A percentile compares a stretch with the other conserved stretches of the same genome.
phyloP scores from a whole-genome alignment of 2,888 invertebrate species.

The Formica aserva region DNA sequence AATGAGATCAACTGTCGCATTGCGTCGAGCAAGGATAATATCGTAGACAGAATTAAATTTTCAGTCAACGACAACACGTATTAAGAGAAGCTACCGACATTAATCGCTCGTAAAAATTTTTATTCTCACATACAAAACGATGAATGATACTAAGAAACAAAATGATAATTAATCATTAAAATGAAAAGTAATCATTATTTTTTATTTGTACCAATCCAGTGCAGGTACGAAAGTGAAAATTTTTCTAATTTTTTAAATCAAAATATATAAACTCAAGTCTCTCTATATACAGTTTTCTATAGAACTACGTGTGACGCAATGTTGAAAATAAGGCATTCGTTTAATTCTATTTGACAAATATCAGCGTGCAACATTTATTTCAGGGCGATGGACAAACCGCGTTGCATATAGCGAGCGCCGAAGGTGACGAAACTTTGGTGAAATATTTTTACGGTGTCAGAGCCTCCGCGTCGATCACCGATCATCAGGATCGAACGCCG shows the following conservation, averaged over 20 bases:
- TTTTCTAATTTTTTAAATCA: neutral
- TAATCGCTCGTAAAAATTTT: neutral
- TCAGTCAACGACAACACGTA: conserved; percentile 31
- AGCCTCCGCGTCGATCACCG: conserved; percentile 97
- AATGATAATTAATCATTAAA: neutral
- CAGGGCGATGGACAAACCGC: conserved; percentile 97
- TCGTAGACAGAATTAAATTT: conserved; percentile 11
- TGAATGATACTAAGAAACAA: neutral
- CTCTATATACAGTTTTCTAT: neutral
- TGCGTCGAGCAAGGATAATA: conserved; percentile 69
- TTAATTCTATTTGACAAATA: neutral
- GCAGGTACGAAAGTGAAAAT: neutral
- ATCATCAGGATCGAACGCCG: conserved; percentile 98
- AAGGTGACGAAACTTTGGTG: conserved; percentile 97
- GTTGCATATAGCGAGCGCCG: conserved; percentile 97
- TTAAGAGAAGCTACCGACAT: conserved; percentile 14
- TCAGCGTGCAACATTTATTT: conserved; percentile 23
- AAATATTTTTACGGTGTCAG: conserved; percentile 98
- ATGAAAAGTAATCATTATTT: neutral
- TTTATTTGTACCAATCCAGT: neutral
- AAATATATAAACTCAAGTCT: neutral
- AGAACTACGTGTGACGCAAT: neutral
- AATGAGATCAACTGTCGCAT: conserved; percentile 79
- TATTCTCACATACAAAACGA: neutral
- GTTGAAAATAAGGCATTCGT: neutral